Evolutionary conservation across 2,797 vertebrate species (phyloP).

Genomic region (Denticeps clupeoides): DNA sequence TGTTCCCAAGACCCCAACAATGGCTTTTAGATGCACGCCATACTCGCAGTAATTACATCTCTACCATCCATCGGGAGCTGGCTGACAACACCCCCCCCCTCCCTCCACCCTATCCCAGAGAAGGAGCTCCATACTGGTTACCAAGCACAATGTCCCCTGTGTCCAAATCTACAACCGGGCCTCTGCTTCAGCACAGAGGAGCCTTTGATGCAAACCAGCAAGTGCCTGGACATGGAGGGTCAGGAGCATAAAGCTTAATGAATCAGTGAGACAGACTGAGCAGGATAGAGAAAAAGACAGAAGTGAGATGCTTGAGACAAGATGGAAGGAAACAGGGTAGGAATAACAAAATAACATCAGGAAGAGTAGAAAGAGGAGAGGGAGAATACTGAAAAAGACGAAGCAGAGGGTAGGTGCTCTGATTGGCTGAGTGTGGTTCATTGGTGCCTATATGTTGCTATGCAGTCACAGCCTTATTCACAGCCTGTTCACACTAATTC

Average conservation of each 20-base stretch:
- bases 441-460: too few relatives aligned
- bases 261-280: constrained; percentile 28
- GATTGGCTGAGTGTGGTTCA: not conserved
- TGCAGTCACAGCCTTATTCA: too few relatives aligned
- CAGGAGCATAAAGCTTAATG: constrained; percentile 36
- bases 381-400: not conserved
- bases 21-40: constrained; percentile 40
- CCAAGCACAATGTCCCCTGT: constrained; percentile 56
- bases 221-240: constrained; percentile 38
- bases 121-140: constrained; percentile 7
- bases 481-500: too few relatives aligned
- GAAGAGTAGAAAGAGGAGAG: not conserved
- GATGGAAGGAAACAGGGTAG: not conserved
- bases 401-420: not conserved
- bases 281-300: not conserved
- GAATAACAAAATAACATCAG: not conserved
- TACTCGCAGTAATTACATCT: constrained; percentile 56
- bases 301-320: not conserved
- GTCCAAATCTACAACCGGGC: constrained; percentile 39
- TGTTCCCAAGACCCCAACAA: constrained; percentile 47
- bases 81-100: constrained; percentile 26
- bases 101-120: not conserved
- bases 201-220: constrained; percentile 57
- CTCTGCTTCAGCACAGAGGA: constrained; percentile 50
- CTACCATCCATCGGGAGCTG: constrained; percentile 45